Evolutionary conservation across 2,888 invertebrate genomes (phyloP).

Genomic region (Meiosimyza decipiens): DNA sequence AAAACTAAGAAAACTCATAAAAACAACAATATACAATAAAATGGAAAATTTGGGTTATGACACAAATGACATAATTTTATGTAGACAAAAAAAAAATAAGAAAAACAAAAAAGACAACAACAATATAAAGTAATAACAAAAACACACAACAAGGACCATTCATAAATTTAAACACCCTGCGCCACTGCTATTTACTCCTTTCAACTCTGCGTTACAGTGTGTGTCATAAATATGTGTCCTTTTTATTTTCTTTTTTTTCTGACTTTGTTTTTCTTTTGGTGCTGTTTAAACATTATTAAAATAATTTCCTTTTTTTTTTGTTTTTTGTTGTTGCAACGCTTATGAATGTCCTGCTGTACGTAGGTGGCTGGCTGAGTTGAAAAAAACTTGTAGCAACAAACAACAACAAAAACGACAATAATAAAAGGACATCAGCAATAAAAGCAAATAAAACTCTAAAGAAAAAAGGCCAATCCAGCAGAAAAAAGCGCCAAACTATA

Average conservation of each 20-base stretch:
- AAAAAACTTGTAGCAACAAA: too few species aligned
- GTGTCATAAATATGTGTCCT: conserved; percentile 3
- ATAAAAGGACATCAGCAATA: neutral
- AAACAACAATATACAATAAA: too few species aligned
- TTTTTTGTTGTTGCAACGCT: too few species aligned
- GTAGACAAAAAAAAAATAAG: conserved; percentile 24
- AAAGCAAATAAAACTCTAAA: neutral
- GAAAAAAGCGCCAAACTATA: neutral
- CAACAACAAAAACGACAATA: neutral
- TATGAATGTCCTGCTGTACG: too few species aligned
- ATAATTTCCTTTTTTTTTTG: too few species aligned
- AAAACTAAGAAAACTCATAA: too few species aligned
- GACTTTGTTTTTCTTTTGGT: neutral
- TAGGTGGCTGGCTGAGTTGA: too few species aligned
- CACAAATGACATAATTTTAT: conserved; percentile 40
- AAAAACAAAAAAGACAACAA: neutral
- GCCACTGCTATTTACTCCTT: neutral
- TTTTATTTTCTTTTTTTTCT: neutral
- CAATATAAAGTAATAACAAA: neutral
- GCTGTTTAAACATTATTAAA: too few species aligned
- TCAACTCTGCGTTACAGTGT: conserved; percentile 1
- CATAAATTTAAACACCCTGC: conserved; percentile 1
- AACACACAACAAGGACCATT: neutral
- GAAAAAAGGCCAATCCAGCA: neutral
- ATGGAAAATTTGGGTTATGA: conserved; percentile 16